Base-by-base conservation (phyloP, 1,140 invertebrate genomes). In the Nixonia krombeini region DNA sequence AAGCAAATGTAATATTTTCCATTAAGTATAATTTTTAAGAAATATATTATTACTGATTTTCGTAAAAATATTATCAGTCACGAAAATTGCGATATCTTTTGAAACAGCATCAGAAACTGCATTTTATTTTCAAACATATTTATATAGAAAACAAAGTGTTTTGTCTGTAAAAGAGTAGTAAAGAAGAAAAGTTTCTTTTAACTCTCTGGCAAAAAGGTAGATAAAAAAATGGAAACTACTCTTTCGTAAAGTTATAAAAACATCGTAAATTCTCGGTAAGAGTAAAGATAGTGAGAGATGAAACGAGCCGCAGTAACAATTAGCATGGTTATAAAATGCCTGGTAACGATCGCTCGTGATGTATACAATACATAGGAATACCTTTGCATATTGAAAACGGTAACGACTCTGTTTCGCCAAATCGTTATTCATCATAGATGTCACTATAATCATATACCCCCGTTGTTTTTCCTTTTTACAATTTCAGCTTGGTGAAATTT, bases 161-260 rank as follows among this genome's bases (percentile, higher is more conserved):
- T n/a, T n/a, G n/a, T n/a, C n/a, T n/a, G n/a, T n/a, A n/a, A n/a
- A n/a, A n/a, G 9, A 5, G 25, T 9, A 26, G 9, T 26, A 26
- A 26, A 26, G 25, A 26, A 4, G 25, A 26, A 26, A 5, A 9
- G 25, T 26, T 26, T 5, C 25, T 4, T 5, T 5, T 26, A 26
- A 26, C 25, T 26, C 9, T 26, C 9, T 26, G 4, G 25, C 25
- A 9, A 26, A 26, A 26, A 26, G 4, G 25, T 26, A 5, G 25
- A 35, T 35, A 13, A 38, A 38, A 17, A 38, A 7, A 15, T 18
- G 8, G 23, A 23, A 38, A 51, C 12, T 21, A 33, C 28, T 42
- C 3, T 52, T 41, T 40, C 21, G 45, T 44, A 47, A 47, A 40
- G 35, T 41, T 47, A 57, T 51, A 59, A 51, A 29, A 44, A 15